phyloP scores from a whole-genome alignment of 2,888 invertebrate species.

The Osmoderma eremita region DNA sequence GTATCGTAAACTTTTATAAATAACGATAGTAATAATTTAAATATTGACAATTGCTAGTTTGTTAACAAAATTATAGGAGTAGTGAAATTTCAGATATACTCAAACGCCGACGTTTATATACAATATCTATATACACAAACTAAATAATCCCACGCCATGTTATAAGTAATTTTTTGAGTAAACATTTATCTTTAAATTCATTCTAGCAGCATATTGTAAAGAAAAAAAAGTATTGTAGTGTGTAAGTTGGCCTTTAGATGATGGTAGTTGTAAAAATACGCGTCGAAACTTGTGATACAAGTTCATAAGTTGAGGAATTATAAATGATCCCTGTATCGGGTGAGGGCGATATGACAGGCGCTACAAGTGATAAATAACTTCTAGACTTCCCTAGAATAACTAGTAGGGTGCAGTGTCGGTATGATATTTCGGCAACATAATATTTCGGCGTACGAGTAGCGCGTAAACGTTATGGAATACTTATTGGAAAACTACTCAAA shows the following conservation, averaged over 20 bases:
- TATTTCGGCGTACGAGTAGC: conserved; percentile 8
- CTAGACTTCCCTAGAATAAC: conserved; percentile 37
- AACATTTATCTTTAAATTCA: conserved; percentile 28
- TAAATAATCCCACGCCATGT: no score
- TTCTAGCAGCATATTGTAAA: not conserved
- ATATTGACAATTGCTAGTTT: no score
- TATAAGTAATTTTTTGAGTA: conserved; percentile 14
- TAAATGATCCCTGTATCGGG: conserved; percentile 41
- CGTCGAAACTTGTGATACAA: conserved; percentile 43
- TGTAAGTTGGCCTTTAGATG: conserved; percentile 28
- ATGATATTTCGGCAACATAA: conserved; percentile 16
- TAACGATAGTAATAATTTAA: no score
- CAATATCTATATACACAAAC: no score
- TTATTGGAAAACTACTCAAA: no score
- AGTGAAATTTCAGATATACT: no score
- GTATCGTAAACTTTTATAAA: no score
- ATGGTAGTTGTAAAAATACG: conserved; percentile 36
- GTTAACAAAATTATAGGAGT: no score
- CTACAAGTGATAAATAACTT: conserved; percentile 42
- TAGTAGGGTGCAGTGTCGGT: conserved; percentile 15
- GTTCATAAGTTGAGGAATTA: conserved; percentile 45
- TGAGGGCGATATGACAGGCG: conserved; percentile 42
- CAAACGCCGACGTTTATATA: no score
- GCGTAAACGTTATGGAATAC: no score
- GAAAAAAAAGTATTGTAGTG: conserved; percentile 16